Base-by-base conservation (phyloP, 2,888 invertebrate genomes). In the Yponomeuta cagnagella region DNA sequence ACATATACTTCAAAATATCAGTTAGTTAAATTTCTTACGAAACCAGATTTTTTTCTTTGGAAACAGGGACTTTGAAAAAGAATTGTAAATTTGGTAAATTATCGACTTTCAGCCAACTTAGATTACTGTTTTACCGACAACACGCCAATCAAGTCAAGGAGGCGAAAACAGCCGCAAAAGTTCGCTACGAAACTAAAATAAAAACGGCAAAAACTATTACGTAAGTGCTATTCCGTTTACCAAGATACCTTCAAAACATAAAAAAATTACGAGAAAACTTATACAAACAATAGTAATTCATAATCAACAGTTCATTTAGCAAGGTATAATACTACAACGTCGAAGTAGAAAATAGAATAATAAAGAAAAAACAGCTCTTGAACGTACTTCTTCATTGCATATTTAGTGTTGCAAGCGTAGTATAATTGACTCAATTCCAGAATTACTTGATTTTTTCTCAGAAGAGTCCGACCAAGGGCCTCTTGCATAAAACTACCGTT, bases 81-180 rank as follows among this genome's bases (percentile, higher is more conserved):
- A 72, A 72, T 43, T 8, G 73, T 74, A 74, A 43, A 43, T 43
- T 8, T 37, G 37, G 71, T 23, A 78, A 84, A 80, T 79, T 87
- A 88, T 88, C 83, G 88, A 86, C 86, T 85, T 82, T 82, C 75
- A 77, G 78, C 76, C 73, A 69, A 70, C 70, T 69, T 71, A 71
- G 43, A 43, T 1, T 43, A 74, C 87, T 87, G 85, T 77, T 88
- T 88, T 85, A 85, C 80, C 88, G 82, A 86, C 83, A 31, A 85
- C 82, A 10, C 10, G 63, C 4, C 4, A 58, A 43, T 9, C 43
- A 0, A 37, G 37, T 2, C 5, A 52, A 52, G 52, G 52, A 4
- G 52, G 10, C 52, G 52, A 12, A 52, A 12, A 12, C 52, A 52
- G 52, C 52, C 2, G 10, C 52, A 52, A 12, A 52, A 52, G 52